Evolutionary conservation across 2,888 invertebrate species (phyloP).

Genomic region (Geophilus truncorum): DNA sequence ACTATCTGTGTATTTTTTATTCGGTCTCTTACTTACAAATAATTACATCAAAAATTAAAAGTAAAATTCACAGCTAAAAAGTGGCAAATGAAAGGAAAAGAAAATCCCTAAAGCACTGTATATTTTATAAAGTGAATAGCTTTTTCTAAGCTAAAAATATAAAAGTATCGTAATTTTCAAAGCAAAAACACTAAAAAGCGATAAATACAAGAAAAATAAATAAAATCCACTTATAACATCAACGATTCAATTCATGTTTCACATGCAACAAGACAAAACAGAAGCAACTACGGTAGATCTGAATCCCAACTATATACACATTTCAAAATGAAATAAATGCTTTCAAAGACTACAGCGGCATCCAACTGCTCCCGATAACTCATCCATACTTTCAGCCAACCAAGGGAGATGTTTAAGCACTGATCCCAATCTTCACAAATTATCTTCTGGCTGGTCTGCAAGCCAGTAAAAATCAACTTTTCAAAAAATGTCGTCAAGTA

Average conservation of each 20-base stretch:
- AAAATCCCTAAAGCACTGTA: not conserved
- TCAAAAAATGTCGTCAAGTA: not conserved
- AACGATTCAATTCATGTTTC: not conserved
- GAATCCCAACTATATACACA: not conserved
- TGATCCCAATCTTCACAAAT: not conserved
- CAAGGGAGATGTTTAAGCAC: not conserved
- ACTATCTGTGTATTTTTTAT: not conserved
- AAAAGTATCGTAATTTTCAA: not conserved
- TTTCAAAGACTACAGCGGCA: not conserved
- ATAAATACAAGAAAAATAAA: not conserved
- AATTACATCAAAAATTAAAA: not conserved
- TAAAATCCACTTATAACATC: not conserved
- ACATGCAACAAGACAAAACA: not conserved
- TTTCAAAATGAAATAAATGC: no score
- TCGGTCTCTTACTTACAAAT: not conserved
- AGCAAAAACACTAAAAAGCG: not conserved
- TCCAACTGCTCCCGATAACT: not conserved
- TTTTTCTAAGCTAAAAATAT: not conserved
- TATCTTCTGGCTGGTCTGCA: conserved; percentile 28
- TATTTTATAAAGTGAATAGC: no score
- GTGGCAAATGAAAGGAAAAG: not conserved
- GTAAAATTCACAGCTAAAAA: not conserved
- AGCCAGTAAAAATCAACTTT: conserved; percentile 31
- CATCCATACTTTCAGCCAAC: not conserved
- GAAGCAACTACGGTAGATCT: not conserved